These are phyloP conservation scores for Tetramorium simillimum DNA, from an alignment of 1,140 invertebrate species.

Conservation along the genomic window DNA sequence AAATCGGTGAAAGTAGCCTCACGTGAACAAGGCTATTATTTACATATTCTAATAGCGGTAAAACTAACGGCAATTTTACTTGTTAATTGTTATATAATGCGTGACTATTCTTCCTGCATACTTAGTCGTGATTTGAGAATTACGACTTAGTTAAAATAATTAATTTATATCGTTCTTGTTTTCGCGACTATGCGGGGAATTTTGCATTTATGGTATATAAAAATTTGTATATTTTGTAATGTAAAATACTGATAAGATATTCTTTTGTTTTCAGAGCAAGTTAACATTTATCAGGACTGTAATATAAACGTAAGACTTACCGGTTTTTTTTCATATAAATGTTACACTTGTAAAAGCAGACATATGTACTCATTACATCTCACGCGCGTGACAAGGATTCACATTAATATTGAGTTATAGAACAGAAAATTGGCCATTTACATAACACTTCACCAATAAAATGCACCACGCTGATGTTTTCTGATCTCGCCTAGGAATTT, in stretches of 20 bases:
- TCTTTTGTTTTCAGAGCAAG: neutral
- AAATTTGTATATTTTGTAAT: neutral
- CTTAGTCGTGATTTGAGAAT: neutral
- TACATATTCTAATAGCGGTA: neutral
- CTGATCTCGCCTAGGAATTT: neutral
- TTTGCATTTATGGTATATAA: neutral
- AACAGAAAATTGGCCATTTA: neutral
- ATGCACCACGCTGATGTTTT: conserved; percentile 17
- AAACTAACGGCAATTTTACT: neutral
- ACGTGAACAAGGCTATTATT: neutral
- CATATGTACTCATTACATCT: neutral
- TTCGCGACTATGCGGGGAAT: neutral
- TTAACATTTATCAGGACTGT: neutral
- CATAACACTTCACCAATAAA: conserved; percentile 4
- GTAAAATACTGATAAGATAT: neutral
- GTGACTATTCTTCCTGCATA: neutral
- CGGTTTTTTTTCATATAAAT: neutral
- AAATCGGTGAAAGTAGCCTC: conserved; percentile 48
- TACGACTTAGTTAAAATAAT: neutral
- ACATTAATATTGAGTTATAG: neutral
- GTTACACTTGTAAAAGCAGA: neutral
- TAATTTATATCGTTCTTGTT: neutral
- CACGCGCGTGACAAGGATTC: neutral
- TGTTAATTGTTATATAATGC: neutral
- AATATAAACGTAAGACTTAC: conserved; percentile 3